Evolutionary conservation across 1,140 invertebrate species (phyloP).

Genomic region (Heliothis subflexa): DNA sequence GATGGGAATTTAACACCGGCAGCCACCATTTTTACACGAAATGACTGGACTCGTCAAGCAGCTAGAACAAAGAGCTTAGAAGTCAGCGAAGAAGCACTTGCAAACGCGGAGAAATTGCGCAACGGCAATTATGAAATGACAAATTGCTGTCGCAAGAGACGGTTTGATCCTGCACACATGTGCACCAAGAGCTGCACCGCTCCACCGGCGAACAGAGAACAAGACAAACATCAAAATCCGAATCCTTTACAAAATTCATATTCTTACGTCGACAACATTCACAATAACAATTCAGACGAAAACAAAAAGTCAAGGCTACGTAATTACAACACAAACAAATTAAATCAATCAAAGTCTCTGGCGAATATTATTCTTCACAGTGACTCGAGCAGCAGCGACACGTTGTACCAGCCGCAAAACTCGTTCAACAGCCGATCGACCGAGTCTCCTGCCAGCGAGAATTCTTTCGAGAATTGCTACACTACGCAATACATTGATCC

Average conservation of each 20-base stretch:
- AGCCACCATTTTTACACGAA: slow-evolving; percentile 86
- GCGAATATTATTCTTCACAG: slow-evolving; percentile 83
- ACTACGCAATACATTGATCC: slow-evolving; percentile 80
- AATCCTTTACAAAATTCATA: slow-evolving; percentile 74
- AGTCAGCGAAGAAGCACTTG: slow-evolving; percentile 76
- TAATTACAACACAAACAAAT: slow-evolving; percentile 80
- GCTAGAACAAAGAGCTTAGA: slow-evolving; percentile 86
- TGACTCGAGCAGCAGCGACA: slow-evolving; percentile 83
- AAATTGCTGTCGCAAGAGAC: slow-evolving; percentile 75
- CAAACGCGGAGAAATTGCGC: slow-evolving; percentile 67
- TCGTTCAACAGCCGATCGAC: slow-evolving; percentile 78
- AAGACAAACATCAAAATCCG: slow-evolving; percentile 64
- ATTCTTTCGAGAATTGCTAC: slow-evolving; percentile 81
- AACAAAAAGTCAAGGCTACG: slow-evolving; percentile 76
- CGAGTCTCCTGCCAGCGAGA: slow-evolving; percentile 81
- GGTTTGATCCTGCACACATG: slow-evolving; percentile 82
- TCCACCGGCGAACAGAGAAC: slow-evolving; percentile 63
- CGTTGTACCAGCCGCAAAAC: slow-evolving; percentile 82
- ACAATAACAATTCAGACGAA: slow-evolving; percentile 69
- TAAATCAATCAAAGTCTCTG: slow-evolving; percentile 83
- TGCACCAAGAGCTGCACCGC: slow-evolving; percentile 79
- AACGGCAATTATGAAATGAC: slow-evolving; percentile 76
- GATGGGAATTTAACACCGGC: slow-evolving; percentile 78
- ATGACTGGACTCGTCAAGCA: slow-evolving; percentile 87
- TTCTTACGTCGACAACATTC: slow-evolving; percentile 72